A percentile compares a stretch with the other conserved stretches of the same genome.
phyloP scores from a whole-genome alignment of 2,888 invertebrate genomes.

The Cremastinae sp. region DNA sequence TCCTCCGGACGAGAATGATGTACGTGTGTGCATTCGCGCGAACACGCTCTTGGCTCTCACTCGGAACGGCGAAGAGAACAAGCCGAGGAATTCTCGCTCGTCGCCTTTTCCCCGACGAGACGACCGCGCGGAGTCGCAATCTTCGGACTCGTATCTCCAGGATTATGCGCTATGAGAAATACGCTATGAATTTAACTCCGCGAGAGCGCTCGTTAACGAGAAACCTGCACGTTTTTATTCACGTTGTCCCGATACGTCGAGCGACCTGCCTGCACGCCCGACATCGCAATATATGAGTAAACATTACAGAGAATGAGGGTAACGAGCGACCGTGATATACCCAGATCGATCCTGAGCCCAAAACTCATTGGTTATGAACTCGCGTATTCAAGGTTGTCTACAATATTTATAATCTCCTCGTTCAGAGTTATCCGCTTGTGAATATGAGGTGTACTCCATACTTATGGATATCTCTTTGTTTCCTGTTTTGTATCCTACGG shows the following conservation, averaged over 20 bases:
- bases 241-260: constrained; percentile 15
- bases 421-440: too few relatives aligned
- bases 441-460: too few relatives aligned
- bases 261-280: constrained; percentile 4
- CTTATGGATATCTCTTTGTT: too few relatives aligned
- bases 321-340: constrained; percentile 42
- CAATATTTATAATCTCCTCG: neutral
- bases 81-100: constrained; percentile 61
- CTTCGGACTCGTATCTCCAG: neutral
- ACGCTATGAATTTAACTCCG: constrained; percentile 18
- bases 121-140: constrained; percentile 42
- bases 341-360: constrained; percentile 20
- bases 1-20: constrained; percentile 65
- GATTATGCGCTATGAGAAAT: constrained; percentile 50
- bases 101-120: constrained; percentile 25
- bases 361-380: neutral
- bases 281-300: constrained; percentile 10
- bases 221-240: too few relatives aligned
- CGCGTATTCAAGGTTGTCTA: constrained; percentile 11
- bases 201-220: constrained; percentile 2
- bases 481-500: too few relatives aligned
- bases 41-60: constrained; percentile 64
- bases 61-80: constrained; percentile 52
- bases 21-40: constrained; percentile 7
- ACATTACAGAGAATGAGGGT: constrained; percentile 15